Evolutionary conservation across 2,113 vertebrate genomes (phyloP), one percentile per base, ranked within the genome.

Genomic region (Ophthalmolycus amberensis): DNA sequence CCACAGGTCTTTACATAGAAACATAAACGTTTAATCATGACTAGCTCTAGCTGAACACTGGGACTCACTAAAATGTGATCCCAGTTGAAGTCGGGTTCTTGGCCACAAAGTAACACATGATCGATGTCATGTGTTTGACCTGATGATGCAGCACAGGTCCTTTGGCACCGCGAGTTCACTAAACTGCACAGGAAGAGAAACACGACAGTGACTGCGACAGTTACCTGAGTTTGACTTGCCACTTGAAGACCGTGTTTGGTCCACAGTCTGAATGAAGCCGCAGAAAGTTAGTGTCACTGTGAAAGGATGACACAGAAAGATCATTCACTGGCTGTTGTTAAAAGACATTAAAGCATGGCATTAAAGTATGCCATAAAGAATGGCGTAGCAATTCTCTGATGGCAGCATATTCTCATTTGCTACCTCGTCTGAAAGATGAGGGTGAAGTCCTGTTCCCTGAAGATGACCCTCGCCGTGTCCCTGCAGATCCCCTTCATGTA

Each of bases 141-240:
- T 8, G 34, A 32, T 32, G 37, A 32, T 32, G 37, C 12, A 32
- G 32, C 59, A 18, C 25, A 0, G 14, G 18, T 56, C 9, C 20
- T 56, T 22, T 50, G 32, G 22, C 34, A 22, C 18, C 44, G 46
- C 7, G 48, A 16, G n/a, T 54, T 12, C 2, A 34, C 9, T 27
- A 8, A 27, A 60, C 7, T 22, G 0, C 12, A 50, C 20, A 54
- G 38, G 25, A 48, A 69, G 68, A 50, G 0, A 44, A 32, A 8
- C 63, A 2, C 5, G 22, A 9, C 32, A 38, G 29, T 22, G 3
- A 54, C 5, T 5, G 52, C 14, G 44, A 34, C 5, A 12, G 2
- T 82, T 82, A 92, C 98, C 98, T 97, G 95, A 99, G 98, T 95
- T 98, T 99, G 88, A 99, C 97, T 91, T 99, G 98, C 98, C 98